phyloP scores from a whole-genome alignment of 2,888 invertebrate genomes.

The Plusia festucae region DNA sequence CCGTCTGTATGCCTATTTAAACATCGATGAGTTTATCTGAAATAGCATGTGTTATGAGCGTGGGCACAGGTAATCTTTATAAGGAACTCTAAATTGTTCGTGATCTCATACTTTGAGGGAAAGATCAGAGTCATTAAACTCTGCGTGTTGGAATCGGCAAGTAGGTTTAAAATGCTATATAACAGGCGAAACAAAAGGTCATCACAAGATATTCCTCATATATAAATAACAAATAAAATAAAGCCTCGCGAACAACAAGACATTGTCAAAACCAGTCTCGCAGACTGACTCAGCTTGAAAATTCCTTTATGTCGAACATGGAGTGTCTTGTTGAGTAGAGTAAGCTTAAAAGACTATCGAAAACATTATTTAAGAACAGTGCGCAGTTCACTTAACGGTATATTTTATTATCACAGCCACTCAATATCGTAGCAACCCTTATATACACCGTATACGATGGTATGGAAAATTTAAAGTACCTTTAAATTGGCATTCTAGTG shows the following conservation, averaged over 20 bases:
- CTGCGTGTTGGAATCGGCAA: neutral
- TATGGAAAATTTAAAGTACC: neutral
- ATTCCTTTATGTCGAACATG: constrained; percentile 30
- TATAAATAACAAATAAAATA: constrained; percentile 24
- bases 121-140: constrained; percentile 31
- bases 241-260: constrained; percentile 19
- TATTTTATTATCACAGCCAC: constrained; percentile 6
- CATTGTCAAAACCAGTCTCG: constrained; percentile 49
- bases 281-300: constrained; percentile 16
- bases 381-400: neutral
- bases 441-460: too few relatives aligned
- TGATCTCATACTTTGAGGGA: constrained; percentile 39
- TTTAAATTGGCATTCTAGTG: neutral
- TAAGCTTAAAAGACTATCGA: constrained; percentile 14
- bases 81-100: constrained; percentile 32
- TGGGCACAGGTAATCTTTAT: constrained; percentile 36
- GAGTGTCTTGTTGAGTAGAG: constrained; percentile 5
- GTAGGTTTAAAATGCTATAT: neutral
- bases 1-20: neutral
- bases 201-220: constrained; percentile 25
- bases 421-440: neutral
- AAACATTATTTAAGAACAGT: constrained; percentile 1
- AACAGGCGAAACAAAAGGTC: constrained; percentile 1
- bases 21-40: constrained; percentile 6
- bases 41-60: neutral